A percentile compares a stretch with the other conserved stretches of the same genome.
Evolutionary conservation across 2,888 invertebrate genomes (phyloP).

Genomic region (Dilophus febrilis): DNA sequence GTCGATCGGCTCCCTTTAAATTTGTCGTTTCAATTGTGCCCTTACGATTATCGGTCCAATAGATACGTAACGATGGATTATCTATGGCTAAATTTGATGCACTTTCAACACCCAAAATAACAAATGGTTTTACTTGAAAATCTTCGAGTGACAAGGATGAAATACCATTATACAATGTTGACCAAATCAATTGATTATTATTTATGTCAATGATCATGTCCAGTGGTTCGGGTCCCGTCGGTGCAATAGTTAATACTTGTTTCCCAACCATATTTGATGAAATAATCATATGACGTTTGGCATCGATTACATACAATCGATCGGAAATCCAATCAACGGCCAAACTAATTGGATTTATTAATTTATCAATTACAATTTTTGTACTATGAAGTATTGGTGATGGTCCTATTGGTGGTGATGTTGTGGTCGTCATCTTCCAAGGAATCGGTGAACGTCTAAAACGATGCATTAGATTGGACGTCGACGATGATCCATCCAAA

Average conservation of each 20-base stretch:
- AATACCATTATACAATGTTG: conserved; percentile 52
- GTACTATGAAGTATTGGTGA: too few species aligned
- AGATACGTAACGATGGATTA: conserved; percentile 53
- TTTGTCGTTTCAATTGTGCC: conserved; percentile 50
- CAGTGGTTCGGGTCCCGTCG: conserved; percentile 42
- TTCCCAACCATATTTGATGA: conserved; percentile 28
- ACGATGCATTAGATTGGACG: too few species aligned
- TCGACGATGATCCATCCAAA: too few species aligned
- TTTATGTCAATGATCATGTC: conserved; percentile 53
- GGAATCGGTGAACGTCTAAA: too few species aligned
- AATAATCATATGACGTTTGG: conserved; percentile 26
- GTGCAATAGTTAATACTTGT: conserved; percentile 23
- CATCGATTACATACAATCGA: conserved; percentile 53
- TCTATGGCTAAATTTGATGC: conserved; percentile 63
- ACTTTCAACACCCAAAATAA: conserved; percentile 46
- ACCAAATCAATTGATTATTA: conserved; percentile 50
- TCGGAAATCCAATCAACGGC: conserved; percentile 53
- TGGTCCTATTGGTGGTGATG: too few species aligned
- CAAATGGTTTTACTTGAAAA: conserved; percentile 34
- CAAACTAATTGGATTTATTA: conserved; percentile 43
- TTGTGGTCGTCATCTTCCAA: too few species aligned
- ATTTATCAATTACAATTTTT: too few species aligned
- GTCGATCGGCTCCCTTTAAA: conserved; percentile 50
- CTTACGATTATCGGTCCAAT: conserved; percentile 72
- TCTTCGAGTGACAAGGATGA: conserved; percentile 51